phyloP scores from a whole-genome alignment of 2,888 invertebrate genomes.

The Magallana nippona region DNA sequence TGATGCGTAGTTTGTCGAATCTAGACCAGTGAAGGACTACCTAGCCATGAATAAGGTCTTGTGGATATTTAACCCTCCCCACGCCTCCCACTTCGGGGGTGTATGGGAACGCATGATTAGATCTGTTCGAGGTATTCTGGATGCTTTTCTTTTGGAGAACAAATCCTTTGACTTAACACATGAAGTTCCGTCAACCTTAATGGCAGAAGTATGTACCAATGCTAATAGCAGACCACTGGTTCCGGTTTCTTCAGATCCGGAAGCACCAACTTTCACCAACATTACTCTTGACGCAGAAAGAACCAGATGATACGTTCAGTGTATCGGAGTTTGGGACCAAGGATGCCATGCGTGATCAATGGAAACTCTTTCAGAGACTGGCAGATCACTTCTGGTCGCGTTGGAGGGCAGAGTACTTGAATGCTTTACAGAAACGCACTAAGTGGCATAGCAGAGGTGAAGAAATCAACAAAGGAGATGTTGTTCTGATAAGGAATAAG shows the following conservation, averaged over 20 bases:
- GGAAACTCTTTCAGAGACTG: slow-evolving; percentile 41
- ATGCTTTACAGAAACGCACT: not conserved
- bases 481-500: slow-evolving; percentile 45
- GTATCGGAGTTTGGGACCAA: not conserved
- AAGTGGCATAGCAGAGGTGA: not conserved
- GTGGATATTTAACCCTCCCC: no score
- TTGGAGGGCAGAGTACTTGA: not conserved
- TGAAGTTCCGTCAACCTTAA: slow-evolving; percentile 29
- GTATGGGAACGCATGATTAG: slow-evolving; percentile 52
- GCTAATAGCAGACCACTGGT: slow-evolving; percentile 25
- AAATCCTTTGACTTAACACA: not conserved
- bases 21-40: no score
- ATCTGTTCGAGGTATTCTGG: slow-evolving; percentile 40
- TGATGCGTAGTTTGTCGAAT: no score
- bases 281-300: slow-evolving; percentile 7
- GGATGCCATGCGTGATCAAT: slow-evolving; percentile 28
- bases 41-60: no score
- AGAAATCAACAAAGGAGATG: not conserved
- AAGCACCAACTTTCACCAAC: slow-evolving; percentile 36
- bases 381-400: not conserved
- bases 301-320: not conserved
- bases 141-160: slow-evolving; percentile 42
- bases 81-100: slow-evolving; percentile 56
- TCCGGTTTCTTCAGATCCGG: slow-evolving; percentile 31
- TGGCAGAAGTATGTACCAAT: slow-evolving; percentile 35